These are phyloP conservation scores for Charina bottae DNA, from an alignment of 2,113 vertebrate genomes.

Conservation along the genomic window DNA sequence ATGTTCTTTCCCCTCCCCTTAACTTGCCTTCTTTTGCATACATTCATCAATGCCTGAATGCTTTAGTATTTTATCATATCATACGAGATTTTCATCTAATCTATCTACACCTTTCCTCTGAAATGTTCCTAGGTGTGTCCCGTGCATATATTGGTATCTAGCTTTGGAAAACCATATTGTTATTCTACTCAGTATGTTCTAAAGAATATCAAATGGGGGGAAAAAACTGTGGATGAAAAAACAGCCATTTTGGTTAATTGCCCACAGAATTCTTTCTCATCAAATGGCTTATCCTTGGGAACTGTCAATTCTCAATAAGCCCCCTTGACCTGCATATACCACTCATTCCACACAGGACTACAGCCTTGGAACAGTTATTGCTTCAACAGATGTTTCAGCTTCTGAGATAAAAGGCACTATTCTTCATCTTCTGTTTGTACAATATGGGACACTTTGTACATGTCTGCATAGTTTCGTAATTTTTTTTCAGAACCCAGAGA, in stretches of 20 bases:
- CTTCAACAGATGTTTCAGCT: slow-evolving; percentile 6
- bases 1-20: background rate
- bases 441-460: slow-evolving; percentile 22
- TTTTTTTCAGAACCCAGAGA: slow-evolving; percentile 43
- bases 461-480: slow-evolving; percentile 13
- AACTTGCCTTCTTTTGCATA: background rate
- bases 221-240: background rate
- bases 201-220: background rate
- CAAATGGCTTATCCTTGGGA: background rate
- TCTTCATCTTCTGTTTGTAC: slow-evolving; percentile 26
- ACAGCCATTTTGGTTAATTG: background rate
- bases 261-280: background rate
- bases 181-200: background rate
- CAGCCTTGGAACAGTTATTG: background rate
- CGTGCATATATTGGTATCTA: background rate
- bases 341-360: background rate
- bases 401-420: slow-evolving; percentile 13
- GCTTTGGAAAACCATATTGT: background rate
- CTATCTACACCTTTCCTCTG: background rate
- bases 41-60: background rate
- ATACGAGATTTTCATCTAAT: background rate
- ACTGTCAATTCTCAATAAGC: no score
- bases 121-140: background rate
- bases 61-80: background rate
- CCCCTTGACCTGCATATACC: background rate